Evolutionary conservation across 2,797 vertebrate species (phyloP).

Genomic region (Peromyscus aztecus): DNA sequence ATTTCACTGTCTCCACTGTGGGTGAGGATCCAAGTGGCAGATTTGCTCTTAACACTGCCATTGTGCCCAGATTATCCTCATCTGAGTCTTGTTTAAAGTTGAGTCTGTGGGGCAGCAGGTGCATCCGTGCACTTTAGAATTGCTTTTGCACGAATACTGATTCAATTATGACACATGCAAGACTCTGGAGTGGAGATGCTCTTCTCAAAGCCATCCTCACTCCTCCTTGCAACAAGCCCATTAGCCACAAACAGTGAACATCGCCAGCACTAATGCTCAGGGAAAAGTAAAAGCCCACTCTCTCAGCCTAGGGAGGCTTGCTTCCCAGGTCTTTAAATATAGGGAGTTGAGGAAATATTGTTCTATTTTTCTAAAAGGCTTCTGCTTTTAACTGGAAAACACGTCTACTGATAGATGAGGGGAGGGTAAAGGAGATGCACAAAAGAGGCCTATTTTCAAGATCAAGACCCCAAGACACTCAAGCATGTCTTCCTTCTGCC

Average conservation of each 20-base stretch:
- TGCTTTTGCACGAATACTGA: neutral
- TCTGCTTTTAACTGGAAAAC: neutral
- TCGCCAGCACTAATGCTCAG: neutral
- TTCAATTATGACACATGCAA: fast-evolving
- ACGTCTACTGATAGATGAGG: neutral
- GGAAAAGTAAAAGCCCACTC: neutral
- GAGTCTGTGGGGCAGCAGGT: fast-evolving
- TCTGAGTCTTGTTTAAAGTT: neutral
- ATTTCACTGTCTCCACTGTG: neutral
- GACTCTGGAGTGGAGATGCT: neutral
- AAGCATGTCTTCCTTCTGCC: neutral
- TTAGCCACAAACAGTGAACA: neutral
- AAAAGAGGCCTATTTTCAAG: neutral
- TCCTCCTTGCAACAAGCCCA: neutral
- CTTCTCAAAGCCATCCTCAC: neutral
- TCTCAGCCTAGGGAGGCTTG: neutral
- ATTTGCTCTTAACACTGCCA: neutral
- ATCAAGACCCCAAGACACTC: neutral
- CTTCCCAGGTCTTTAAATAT: neutral
- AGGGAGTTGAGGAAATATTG: neutral
- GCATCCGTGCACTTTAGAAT: neutral
- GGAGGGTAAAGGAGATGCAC: neutral
- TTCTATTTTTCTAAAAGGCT: neutral
- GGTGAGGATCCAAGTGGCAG: neutral
- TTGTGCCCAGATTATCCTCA: neutral